Conservation (phyloP, 1,140 invertebrate species). For the Heterodera schachtii region DNA sequence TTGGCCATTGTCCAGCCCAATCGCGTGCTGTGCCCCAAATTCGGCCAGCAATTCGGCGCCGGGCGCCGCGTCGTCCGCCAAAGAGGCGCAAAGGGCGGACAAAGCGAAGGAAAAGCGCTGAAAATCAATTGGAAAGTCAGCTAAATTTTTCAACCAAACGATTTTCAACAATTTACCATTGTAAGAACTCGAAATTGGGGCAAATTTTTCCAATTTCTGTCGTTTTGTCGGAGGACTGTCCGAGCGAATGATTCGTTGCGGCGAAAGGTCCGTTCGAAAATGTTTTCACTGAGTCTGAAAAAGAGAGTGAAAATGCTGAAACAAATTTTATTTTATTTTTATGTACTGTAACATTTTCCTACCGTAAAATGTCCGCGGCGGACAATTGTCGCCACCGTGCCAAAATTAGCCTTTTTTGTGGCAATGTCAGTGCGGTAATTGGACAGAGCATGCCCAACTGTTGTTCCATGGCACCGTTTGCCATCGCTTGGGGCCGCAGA, state of each 20-base stretch:
- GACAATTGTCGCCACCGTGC: slow-evolving; percentile 2
- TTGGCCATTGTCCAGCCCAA: not conserved
- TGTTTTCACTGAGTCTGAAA: slow-evolving; percentile 3
- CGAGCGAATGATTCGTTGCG: slow-evolving; percentile 3
- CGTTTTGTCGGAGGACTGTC: slow-evolving; percentile 4
- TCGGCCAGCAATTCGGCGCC: slow-evolving; percentile 8
- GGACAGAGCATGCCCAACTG: slow-evolving; percentile 1
- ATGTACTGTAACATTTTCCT: not conserved
- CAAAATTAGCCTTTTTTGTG: slow-evolving; percentile 3
- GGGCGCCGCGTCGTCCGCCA: not conserved
- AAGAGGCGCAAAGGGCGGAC: not conserved
- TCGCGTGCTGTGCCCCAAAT: slow-evolving; percentile 8
- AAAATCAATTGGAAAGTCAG: not conserved
- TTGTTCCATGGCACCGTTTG: not conserved
- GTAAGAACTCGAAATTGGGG: not conserved
- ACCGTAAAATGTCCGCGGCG: not conserved
- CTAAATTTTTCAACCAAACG: not conserved
- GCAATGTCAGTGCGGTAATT: slow-evolving; percentile 3
- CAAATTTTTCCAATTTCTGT: not conserved
- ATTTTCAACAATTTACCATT: not conserved
- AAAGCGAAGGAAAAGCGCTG: slow-evolving; percentile 3
- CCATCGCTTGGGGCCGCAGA: not conserved
- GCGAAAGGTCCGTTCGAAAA: slow-evolving; percentile 2
- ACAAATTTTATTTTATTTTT: not conserved
- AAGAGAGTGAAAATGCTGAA: not conserved